A percentile compares a stretch with the other conserved stretches of the same genome.
Conservation (phyloP, 53 echinoderm and acorn worm species). For the Patiria pectinifera region DNA sequence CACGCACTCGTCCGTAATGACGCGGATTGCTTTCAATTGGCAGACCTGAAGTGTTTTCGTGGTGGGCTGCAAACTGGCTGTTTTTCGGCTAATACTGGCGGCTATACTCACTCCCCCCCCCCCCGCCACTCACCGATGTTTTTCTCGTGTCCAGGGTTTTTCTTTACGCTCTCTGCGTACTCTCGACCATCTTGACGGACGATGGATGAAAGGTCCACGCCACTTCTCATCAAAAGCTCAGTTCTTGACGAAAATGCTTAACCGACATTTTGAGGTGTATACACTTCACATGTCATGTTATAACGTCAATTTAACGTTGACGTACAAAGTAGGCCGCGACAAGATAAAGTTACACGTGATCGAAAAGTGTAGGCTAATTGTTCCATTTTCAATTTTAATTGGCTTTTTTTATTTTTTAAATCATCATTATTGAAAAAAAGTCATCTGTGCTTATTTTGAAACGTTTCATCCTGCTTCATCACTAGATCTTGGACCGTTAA, state of each 20-base stretch:
- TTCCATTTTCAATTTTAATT: too few species aligned
- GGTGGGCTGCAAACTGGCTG: constrained; percentile 28
- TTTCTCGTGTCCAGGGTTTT: neutral
- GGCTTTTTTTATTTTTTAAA: too few species aligned
- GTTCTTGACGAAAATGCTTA: neutral
- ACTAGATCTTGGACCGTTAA: too few species aligned
- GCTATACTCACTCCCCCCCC: neutral
- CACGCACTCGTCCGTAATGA: neutral
- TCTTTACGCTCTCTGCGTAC: neutral
- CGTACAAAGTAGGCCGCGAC: neutral
- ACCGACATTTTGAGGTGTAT: constrained; percentile 23
- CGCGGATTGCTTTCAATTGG: constrained; percentile 14
- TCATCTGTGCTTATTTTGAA: neutral
- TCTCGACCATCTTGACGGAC: constrained; percentile 8
- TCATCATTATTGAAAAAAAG: too few species aligned
- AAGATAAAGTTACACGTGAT: neutral
- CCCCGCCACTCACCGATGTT: neutral
- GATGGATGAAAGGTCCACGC: neutral
- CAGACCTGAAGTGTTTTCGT: constrained; percentile 36
- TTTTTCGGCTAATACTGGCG: neutral
- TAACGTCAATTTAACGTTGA: neutral
- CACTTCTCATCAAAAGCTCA: neutral
- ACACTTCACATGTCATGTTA: neutral
- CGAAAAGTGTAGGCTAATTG: too few species aligned
- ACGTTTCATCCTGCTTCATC: too few species aligned